Evolutionary conservation across 2,888 invertebrate genomes (phyloP), one percentile per base, ranked within the genome.

Genomic region (Ctena decussata): DNA sequence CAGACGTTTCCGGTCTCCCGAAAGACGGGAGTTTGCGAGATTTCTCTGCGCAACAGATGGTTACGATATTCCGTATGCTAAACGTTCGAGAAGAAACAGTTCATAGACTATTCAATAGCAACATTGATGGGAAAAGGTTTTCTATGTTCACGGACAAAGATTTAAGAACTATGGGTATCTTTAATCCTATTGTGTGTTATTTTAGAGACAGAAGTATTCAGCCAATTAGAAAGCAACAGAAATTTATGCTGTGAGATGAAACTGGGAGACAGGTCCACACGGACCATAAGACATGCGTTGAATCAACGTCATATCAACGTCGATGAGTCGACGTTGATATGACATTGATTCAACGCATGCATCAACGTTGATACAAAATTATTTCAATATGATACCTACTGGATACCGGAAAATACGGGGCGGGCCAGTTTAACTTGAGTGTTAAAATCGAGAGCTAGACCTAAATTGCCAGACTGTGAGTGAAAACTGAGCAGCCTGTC

Each of bases 111-210:
- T 82, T 88, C 82, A 65, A 87, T 53, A 90, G 88, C 72, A 86
- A 91, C n/a, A 89, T 94, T 18, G 94, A 95, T 86, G 95, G 95
- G 6, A 93, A 92, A 75, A 90, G 92, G 69, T 94, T 95, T 76
- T 89, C 93, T 1, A 83, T 87, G n/a, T 85, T 95, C 80, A 89
- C 91, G 27, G 94, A 94, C 84, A 84, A 83, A 15, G 94, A 95
- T 44, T 87, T 95, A 69, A 91, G 92, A 27, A 83, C 82, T 6
- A 81, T 92, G 8, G 91, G 92, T 2, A 90, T 94, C 35, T 79
- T 89, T 27, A 92, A 94, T 71, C 93, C 94, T 5, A 84, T 91
- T n/a, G 49, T 93, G n/a, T 32, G 86, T 21, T 93, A 89, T 75
- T 93, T 93, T 76, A 78, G 91, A 35, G 91, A 91, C 70, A 90